Base-by-base conservation (phyloP, 2,113 vertebrate genomes). In the Chloropsis cyanopogon region DNA sequence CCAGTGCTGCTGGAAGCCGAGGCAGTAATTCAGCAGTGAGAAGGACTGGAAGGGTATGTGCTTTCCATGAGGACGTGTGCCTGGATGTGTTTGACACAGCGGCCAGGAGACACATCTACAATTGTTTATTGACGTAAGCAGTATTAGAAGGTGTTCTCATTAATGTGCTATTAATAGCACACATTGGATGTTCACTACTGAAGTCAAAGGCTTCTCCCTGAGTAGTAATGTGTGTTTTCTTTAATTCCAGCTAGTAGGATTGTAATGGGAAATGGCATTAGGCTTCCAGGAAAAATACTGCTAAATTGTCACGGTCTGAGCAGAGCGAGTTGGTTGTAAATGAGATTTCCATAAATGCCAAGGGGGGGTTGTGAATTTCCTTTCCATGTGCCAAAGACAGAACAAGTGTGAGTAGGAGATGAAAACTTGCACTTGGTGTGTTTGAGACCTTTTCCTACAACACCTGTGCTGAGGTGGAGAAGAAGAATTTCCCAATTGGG, bases 331-430 rank as follows among this genome's bases (percentile, higher is more conserved):
- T 59, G 47, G 22, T 76, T 73, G 33, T 72, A 33, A 87, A 21
- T 25, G 66, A 80, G 66, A 28, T 65, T 90, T 78, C 71, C n/a
- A 11, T 76, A 24, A 47, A 52, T 37, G 50, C 46, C 64, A 73
- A 0, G 1, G 4, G 87, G 44, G 0, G 0, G 37, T 33, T 2
- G 10, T 33, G 24, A 61, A 7, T 61, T 88, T 56, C 44, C 29
- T 65, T 72, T 73, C 24, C 23, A 0, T 6, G 59, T 88, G 64
- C 47, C 54, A 46, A 53, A 91, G 69, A 69, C 46, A 49, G 73
- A 84, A 63, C 0, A 17, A 61, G 50, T 12, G 25, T 17, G 72
- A 73, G 54, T 3, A 52, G 52, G 53, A 69, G 18, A 33, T 17
- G 33, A 41, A 41, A 76, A 39, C 47, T 77, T 71, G 16, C 10